phyloP scores from a whole-genome alignment of 1,140 invertebrate genomes.

The Drosophila equinoxialis region DNA sequence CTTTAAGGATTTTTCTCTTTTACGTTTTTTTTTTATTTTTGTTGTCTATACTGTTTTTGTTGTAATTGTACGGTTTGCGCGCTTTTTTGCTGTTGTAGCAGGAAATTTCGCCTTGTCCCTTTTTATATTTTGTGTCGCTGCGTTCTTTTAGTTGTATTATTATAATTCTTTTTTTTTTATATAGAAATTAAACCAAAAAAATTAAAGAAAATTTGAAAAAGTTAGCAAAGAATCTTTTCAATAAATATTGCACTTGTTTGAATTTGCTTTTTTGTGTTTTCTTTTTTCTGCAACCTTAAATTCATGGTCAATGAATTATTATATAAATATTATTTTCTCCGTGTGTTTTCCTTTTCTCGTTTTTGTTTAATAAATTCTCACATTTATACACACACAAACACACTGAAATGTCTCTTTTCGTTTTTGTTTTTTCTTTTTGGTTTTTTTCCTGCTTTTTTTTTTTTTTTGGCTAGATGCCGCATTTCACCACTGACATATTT shows the following conservation, averaged over 20 bases:
- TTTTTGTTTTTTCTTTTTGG: constrained; percentile 10
- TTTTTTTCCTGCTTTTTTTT: constrained; percentile 10
- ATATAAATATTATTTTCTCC: constrained; percentile 36
- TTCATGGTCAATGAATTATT: constrained; percentile 19
- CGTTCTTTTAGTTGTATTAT: not conserved
- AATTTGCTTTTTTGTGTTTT: constrained; percentile 4
- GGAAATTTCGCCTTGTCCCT: not conserved
- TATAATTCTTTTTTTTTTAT: not conserved
- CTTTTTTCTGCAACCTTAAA: constrained; percentile 7
- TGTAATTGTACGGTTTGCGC: constrained; percentile 16
- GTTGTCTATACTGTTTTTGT: constrained; percentile 7
- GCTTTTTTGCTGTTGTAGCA: constrained; percentile 17
- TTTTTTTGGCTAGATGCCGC: constrained; percentile 29
- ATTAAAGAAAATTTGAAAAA: constrained; percentile 3
- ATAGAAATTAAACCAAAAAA: not conserved
- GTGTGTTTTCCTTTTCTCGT: constrained; percentile 15
- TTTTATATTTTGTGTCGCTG: not conserved
- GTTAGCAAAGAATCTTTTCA: not conserved
- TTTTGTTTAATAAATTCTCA: constrained; percentile 40
- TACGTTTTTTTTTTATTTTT: not conserved
- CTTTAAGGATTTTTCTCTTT: constrained; percentile 10
- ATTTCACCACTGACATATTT: too few relatives aligned
- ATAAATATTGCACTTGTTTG: constrained; percentile 27
- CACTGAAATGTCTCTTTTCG: constrained; percentile 10
- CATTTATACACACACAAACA: constrained; percentile 20